A percentile compares a stretch with the other conserved stretches of the same genome.
These are phyloP conservation scores for Colletes gigas DNA, from an alignment of 1,140 invertebrate species.

Conservation along the genomic window DNA sequence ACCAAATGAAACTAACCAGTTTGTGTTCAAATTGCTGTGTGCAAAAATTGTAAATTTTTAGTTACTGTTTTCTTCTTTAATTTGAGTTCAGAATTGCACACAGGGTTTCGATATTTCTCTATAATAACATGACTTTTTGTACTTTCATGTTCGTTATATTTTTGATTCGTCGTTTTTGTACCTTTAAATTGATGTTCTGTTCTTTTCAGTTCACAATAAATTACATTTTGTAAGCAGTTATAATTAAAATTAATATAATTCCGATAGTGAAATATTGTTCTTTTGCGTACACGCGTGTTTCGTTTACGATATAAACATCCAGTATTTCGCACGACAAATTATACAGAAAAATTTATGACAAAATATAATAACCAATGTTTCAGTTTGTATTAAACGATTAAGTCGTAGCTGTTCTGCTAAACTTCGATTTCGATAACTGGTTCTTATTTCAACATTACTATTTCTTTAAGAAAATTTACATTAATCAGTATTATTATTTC, in stretches of 20 bases:
- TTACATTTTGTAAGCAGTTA: conserved; percentile 2
- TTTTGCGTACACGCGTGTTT: not conserved
- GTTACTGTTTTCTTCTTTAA: conserved; percentile 22
- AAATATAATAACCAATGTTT: conserved; percentile 2
- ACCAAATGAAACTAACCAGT: conserved; percentile 78
- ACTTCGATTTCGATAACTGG: conserved; percentile 43
- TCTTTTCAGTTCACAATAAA: not conserved
- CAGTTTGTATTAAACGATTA: conserved; percentile 26
- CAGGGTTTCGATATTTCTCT: conserved; percentile 17
- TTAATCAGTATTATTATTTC: conserved; percentile 67
- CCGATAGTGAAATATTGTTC: not conserved
- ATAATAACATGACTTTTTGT: conserved; percentile 30
- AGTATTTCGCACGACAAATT: conserved; percentile 30
- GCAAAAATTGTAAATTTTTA: conserved; percentile 39
- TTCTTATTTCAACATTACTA: conserved; percentile 34
- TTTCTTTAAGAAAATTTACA: conserved; percentile 29
- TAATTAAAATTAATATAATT: conserved; percentile 26
- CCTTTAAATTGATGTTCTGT: conserved; percentile 14
- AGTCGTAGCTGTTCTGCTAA: conserved; percentile 12
- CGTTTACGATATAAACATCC: conserved; percentile 17
- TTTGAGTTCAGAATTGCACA: conserved; percentile 27
- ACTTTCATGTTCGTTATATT: conserved; percentile 25
- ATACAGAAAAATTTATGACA: conserved; percentile 2
- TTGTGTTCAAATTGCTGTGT: conserved; percentile 75
- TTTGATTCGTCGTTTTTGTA: conserved; percentile 26